A percentile compares a stretch with the other conserved stretches of the same genome.
Evolutionary conservation across 2,113 vertebrate genomes (phyloP).

Genomic region (Rhynchopsitta pachyrhyncha): DNA sequence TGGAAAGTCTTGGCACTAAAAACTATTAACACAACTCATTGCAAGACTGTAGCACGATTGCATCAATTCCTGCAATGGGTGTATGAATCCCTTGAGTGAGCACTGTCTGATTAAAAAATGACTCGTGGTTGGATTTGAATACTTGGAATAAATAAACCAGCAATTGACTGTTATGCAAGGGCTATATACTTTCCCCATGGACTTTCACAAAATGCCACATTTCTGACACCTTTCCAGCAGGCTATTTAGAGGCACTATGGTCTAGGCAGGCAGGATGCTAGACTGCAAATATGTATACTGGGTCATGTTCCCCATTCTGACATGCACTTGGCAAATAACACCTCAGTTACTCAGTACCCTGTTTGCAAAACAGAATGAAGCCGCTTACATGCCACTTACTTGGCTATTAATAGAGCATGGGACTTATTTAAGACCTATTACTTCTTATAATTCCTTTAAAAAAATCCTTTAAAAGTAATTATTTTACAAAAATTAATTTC

Average conservation of each 20-base stretch:
- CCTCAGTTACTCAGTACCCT: neutral
- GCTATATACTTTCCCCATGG: slow-evolving; percentile 1
- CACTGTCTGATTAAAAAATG: neutral
- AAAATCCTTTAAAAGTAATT: neutral
- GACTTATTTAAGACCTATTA: neutral
- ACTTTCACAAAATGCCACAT: slow-evolving; percentile 45
- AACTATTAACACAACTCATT: neutral
- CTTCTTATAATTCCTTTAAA: neutral
- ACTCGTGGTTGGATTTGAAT: slow-evolving; percentile 5
- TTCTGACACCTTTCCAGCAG: slow-evolving; percentile 56
- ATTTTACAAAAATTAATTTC: neutral
- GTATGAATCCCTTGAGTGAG: slow-evolving; percentile 19
- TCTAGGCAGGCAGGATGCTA: neutral
- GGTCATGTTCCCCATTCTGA: neutral
- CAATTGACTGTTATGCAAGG: slow-evolving; percentile 48
- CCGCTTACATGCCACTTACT: neutral
- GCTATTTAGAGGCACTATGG: neutral
- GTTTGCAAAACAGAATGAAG: neutral
- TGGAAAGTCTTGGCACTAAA: neutral
- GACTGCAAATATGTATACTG: neutral
- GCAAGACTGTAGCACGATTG: slow-evolving; percentile 30
- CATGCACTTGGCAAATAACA: neutral
- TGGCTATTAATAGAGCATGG: neutral
- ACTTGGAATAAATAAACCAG: slow-evolving; percentile 40
- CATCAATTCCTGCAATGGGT: slow-evolving; percentile 43